A percentile compares a stretch with the other conserved stretches of the same genome.
Evolutionary conservation across 2,888 invertebrate species (phyloP).

Genomic region (Agriotes lineatus): DNA sequence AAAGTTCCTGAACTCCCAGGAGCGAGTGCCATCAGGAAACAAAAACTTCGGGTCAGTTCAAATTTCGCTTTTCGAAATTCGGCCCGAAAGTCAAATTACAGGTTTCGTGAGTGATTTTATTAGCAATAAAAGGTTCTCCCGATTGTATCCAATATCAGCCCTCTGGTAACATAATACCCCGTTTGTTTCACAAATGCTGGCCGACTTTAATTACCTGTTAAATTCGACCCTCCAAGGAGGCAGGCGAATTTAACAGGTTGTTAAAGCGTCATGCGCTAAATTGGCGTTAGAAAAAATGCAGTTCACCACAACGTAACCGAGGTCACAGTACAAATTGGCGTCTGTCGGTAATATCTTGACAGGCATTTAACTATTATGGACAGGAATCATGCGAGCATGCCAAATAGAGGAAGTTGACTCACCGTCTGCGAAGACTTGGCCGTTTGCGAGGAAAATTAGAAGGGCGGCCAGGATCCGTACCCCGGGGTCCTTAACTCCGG

Average conservation of each 20-base stretch:
- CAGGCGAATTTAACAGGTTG: slow-evolving; percentile 22
- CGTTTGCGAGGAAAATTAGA: slow-evolving; percentile 59
- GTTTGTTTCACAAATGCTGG: slow-evolving; percentile 4
- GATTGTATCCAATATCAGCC: slow-evolving; percentile 6
- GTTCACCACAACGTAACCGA: slow-evolving; percentile 29
- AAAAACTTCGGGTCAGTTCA: not conserved
- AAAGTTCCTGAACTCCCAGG: too few species aligned
- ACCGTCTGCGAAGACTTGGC: slow-evolving; percentile 65
- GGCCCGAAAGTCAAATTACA: not conserved
- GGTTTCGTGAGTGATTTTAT: not conserved
- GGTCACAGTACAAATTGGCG: slow-evolving; percentile 36
- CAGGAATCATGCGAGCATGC: slow-evolving; percentile 53
- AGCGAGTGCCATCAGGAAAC: not conserved
- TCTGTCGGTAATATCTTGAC: slow-evolving; percentile 41
- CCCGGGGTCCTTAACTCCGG: slow-evolving; percentile 50
- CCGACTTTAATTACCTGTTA: slow-evolving; percentile 18
- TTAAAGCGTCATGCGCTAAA: slow-evolving; percentile 5
- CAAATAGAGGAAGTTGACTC: slow-evolving; percentile 56
- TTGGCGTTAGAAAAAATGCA: slow-evolving; percentile 1
- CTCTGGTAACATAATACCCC: slow-evolving; percentile 4
- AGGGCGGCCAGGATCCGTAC: slow-evolving; percentile 59
- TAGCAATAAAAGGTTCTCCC: not conserved
- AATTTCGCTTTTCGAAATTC: not conserved
- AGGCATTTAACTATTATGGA: slow-evolving; percentile 50
- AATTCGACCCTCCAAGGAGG: not conserved